Evolutionary conservation across 1,140 invertebrate species (phyloP).

Genomic region (Calliphora vicina): DNA sequence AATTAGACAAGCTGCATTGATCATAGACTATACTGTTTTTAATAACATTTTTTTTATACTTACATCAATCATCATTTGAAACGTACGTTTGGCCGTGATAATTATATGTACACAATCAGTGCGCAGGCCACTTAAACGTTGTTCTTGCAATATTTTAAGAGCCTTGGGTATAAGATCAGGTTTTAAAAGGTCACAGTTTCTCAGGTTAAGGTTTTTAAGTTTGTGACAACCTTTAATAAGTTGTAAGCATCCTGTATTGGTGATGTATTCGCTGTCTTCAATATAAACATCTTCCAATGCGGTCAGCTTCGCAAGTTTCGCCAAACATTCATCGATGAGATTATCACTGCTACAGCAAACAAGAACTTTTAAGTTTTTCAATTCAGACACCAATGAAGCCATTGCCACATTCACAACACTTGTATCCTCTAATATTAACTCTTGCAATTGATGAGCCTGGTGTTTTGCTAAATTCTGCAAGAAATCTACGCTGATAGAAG

Average conservation of each 20-base stretch:
- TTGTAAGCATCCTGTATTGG: neutral
- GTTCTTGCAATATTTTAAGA: neutral
- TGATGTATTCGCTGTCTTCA: neutral
- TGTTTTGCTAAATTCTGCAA: too few relatives aligned
- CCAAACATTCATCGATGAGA: neutral
- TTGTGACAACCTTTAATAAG: neutral
- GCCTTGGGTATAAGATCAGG: neutral
- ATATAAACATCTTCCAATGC: neutral
- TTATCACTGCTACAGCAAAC: neutral
- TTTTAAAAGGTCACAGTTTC: neutral
- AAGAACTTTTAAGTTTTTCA: neutral
- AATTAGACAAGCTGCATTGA: too few relatives aligned
- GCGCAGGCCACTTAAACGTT: too few relatives aligned
- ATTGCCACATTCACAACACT: constrained; percentile 18
- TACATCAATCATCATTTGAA: neutral
- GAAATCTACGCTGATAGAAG: too few relatives aligned
- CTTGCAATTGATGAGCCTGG: constrained; percentile 39
- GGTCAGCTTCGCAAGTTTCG: neutral
- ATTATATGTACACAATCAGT: too few relatives aligned
- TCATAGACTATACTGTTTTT: too few relatives aligned
- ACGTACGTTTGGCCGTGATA: too few relatives aligned
- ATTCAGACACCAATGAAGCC: neutral
- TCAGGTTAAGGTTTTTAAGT: neutral
- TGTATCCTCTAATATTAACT: constrained; percentile 36
- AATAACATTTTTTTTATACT: too few relatives aligned